Evolutionary conservation across 2,888 invertebrate genomes (phyloP).

Genomic region (Macaria liturata): DNA sequence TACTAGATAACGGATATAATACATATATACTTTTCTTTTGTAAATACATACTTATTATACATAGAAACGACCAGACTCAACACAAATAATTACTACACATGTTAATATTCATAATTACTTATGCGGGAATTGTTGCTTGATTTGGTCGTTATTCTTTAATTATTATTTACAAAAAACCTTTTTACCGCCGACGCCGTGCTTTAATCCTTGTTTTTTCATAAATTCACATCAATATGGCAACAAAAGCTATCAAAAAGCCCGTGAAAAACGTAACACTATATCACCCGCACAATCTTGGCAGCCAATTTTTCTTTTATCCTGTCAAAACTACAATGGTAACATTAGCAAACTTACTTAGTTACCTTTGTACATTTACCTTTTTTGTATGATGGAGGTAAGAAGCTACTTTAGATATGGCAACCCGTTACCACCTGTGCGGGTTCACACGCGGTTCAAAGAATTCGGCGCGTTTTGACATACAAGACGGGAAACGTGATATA

Average conservation of each 20-base stretch:
- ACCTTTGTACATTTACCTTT: conserved; percentile 9
- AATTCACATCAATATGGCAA: too few species aligned
- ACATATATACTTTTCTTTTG: too few species aligned
- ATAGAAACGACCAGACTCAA: too few species aligned
- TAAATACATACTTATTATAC: too few species aligned
- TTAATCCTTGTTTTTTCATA: too few species aligned
- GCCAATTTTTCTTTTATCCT: conserved; percentile 36
- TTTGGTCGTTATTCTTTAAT: too few species aligned
- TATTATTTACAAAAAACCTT: too few species aligned
- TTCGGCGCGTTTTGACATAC: conserved; percentile 64
- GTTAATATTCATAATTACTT: too few species aligned
- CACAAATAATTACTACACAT: too few species aligned
- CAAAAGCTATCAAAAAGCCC: conserved; percentile 13
- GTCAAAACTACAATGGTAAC: conserved; percentile 24
- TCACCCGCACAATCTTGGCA: conserved; percentile 52
- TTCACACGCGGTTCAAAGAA: conserved; percentile 45
- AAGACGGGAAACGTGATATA: conserved; percentile 64
- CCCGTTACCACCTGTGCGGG: conserved; percentile 72
- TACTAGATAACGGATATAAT: too few species aligned
- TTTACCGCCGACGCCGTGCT: too few species aligned
- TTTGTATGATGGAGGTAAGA: not conserved
- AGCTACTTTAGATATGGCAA: conserved; percentile 24
- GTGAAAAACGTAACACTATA: conserved; percentile 47
- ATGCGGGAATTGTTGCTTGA: too few species aligned
- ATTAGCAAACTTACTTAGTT: conserved; percentile 39